A percentile compares a stretch with the other conserved stretches of the same genome.
Evolutionary conservation across 2,888 invertebrate species (phyloP).

Genomic region (Cataglyphis altisquamis): DNA sequence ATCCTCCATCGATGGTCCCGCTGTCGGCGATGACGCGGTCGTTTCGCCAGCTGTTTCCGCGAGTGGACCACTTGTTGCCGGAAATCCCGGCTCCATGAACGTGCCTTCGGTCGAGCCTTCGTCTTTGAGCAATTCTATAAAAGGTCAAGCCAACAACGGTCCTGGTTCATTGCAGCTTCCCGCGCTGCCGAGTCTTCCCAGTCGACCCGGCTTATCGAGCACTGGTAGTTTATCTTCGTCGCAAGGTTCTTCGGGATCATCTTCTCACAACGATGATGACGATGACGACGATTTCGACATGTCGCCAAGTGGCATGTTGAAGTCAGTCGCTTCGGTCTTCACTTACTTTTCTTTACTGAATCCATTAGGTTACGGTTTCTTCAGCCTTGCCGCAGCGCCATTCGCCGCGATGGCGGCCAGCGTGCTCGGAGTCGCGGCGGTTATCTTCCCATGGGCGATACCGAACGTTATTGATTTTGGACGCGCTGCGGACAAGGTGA

Average conservation of each 20-base stretch:
- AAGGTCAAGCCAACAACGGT: constrained; percentile 37
- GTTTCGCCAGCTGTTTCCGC: constrained; percentile 15
- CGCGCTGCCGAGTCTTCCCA: constrained; percentile 31
- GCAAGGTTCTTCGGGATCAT: not conserved
- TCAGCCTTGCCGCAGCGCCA: constrained; percentile 89
- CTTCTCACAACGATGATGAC: constrained; percentile 70
- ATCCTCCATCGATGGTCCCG: not conserved
- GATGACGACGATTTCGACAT: constrained; percentile 86
- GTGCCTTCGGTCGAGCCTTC: not conserved
- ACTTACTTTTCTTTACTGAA: constrained; percentile 88
- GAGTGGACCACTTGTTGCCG: not conserved
- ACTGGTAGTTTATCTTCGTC: not conserved
- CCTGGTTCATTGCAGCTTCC: constrained; percentile 26
- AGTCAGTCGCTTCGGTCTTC: constrained; percentile 87
- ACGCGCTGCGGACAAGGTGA: constrained; percentile 71
- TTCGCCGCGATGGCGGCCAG: constrained; percentile 89
- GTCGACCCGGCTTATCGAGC: constrained; percentile 1
- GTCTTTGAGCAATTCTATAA: not conserved
- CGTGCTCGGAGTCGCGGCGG: constrained; percentile 88
- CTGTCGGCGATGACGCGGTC: not conserved
- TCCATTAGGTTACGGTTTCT: constrained; percentile 88
- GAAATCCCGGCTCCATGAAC: not conserved
- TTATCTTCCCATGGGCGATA: constrained; percentile 90
- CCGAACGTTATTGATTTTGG: constrained; percentile 86
- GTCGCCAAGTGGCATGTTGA: constrained; percentile 85